phyloP scores from a whole-genome alignment of 2,888 invertebrate species.

The Tenthredo amoena region DNA sequence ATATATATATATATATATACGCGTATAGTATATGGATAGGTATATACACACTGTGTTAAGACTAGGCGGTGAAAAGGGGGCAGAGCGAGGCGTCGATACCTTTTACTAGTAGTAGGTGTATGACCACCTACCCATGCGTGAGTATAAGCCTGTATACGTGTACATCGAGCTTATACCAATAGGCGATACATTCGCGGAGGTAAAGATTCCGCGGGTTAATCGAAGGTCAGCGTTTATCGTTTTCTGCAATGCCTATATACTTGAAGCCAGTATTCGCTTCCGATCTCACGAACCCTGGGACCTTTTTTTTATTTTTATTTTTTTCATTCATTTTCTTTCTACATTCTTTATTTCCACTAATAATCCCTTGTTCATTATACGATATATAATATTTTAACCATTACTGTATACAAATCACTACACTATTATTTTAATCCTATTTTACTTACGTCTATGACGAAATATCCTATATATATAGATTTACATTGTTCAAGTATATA shows the following conservation, averaged over 20 bases:
- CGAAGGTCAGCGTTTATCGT: slow-evolving; percentile 36
- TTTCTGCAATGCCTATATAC: slow-evolving; percentile 19
- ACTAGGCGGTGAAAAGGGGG: slow-evolving; percentile 2
- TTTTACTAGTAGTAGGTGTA: not conserved
- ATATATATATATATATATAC: not conserved
- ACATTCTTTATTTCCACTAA: not conserved
- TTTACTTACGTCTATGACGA: not conserved
- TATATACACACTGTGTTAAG: not conserved
- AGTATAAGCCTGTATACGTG: not conserved
- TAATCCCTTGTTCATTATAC: not conserved
- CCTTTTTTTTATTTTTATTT: not conserved
- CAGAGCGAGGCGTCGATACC: slow-evolving; percentile 5
- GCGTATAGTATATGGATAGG: not conserved
- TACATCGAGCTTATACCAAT: not conserved
- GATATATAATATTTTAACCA: not conserved
- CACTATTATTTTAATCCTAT: not conserved
- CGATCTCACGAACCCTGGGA: not conserved
- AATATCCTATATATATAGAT: not conserved
- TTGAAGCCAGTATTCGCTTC: not conserved
- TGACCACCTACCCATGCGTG: not conserved
- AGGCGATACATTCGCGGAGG: slow-evolving; percentile 1
- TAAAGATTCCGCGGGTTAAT: slow-evolving; percentile 34
- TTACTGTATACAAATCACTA: not conserved
- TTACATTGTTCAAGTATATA: not conserved
- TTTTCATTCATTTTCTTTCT: not conserved